Percentiles rank a stretch among this genome's conserved stretches.
phyloP scores from a whole-genome alignment of 1,140 invertebrate species.

The Macrocentrus cingulum region DNA sequence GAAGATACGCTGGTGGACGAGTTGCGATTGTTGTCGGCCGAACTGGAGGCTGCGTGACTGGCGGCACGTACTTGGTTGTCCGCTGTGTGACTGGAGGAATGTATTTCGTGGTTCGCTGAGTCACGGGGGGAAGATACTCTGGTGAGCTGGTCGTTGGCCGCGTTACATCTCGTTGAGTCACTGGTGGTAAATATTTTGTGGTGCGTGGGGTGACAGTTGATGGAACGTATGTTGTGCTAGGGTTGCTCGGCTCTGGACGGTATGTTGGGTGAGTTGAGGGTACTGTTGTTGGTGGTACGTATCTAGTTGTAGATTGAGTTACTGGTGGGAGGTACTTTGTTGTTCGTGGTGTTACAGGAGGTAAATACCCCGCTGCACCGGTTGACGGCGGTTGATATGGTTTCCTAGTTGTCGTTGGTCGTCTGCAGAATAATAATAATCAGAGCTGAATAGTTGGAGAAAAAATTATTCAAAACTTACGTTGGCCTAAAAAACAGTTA shows the following conservation, averaged over 20 bases:
- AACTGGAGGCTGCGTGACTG: slow-evolving; percentile 15
- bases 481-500: too few species aligned
- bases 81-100: slow-evolving; percentile 8
- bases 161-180: neutral
- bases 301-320: slow-evolving; percentile 14
- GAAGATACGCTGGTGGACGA: neutral
- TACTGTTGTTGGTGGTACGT: slow-evolving; percentile 19
- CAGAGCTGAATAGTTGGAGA: too few species aligned
- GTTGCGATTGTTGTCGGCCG: neutral
- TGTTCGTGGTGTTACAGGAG: neutral
- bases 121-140: slow-evolving; percentile 4
- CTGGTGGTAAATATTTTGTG: slow-evolving; percentile 10
- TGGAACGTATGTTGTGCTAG: neutral
- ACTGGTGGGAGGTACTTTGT: slow-evolving; percentile 11
- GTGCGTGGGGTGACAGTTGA: slow-evolving; percentile 7
- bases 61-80: slow-evolving; percentile 13
- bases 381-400: slow-evolving; percentile 22
- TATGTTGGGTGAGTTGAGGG: slow-evolving; percentile 24
- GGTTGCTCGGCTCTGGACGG: neutral
- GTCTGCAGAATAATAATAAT: too few species aligned
- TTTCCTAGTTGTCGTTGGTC: slow-evolving; percentile 11
- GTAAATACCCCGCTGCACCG: slow-evolving; percentile 16
- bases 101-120: neutral
- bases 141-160: neutral
- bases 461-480: too few species aligned